Percentiles rank a stretch among this genome's conserved stretches.
These are phyloP conservation scores for Blennius ocellaris DNA, from an alignment of 2,113 vertebrate genomes.

Conservation along the genomic window DNA sequence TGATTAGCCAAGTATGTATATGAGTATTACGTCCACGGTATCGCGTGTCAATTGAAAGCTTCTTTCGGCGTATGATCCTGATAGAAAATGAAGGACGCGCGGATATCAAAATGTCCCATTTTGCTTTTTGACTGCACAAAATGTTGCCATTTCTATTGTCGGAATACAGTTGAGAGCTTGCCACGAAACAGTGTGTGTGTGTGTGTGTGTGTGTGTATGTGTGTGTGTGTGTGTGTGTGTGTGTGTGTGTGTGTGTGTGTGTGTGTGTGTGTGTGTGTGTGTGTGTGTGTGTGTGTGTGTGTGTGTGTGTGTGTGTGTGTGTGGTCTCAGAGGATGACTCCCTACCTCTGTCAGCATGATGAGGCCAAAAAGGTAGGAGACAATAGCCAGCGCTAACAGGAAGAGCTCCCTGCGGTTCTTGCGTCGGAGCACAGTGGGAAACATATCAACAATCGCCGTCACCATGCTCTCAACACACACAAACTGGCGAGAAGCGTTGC, in stretches of 20 bases:
- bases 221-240: neutral
- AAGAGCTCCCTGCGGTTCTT: slow-evolving; percentile 91
- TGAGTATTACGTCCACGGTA: neutral
- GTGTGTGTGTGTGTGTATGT: slow-evolving; percentile 4
- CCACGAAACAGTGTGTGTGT: too few species aligned
- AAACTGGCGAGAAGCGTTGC: slow-evolving; percentile 80
- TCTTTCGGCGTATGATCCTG: neutral
- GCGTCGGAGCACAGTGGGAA: slow-evolving; percentile 88
- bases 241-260: slow-evolving; percentile 13
- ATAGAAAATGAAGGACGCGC: neutral
- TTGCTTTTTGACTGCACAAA: neutral
- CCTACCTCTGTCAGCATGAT: slow-evolving; percentile 95
- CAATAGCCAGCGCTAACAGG: slow-evolving; percentile 83
- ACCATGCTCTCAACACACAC: slow-evolving; percentile 93
- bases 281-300: neutral
- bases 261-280: neutral
- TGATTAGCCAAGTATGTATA: neutral
- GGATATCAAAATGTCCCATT: neutral
- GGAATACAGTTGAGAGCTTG: neutral
- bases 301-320: slow-evolving; percentile 4
- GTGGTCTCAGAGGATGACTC: slow-evolving; percentile 11
- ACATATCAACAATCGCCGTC: slow-evolving; percentile 93
- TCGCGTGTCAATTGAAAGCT: neutral
- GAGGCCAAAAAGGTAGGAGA: slow-evolving; percentile 90
- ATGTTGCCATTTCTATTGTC: neutral